Evolutionary conservation across 2,797 vertebrate genomes (phyloP).

Genomic region (Neoniphon sammara): DNA sequence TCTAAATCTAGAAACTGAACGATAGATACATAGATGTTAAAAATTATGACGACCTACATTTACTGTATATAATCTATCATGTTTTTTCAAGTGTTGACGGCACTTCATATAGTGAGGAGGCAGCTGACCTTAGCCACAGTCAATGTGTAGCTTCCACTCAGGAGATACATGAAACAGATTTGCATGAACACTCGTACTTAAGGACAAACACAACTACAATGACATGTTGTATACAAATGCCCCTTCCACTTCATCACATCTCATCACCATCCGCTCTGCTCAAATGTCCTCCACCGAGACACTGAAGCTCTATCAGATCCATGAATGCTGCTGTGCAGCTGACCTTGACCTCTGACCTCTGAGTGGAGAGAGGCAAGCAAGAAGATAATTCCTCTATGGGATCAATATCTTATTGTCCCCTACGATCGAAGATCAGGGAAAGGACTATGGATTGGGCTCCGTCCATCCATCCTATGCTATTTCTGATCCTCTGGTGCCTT

Average conservation of each 20-base stretch:
- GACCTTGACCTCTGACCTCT: constrained; percentile 44
- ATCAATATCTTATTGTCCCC: constrained; percentile 9
- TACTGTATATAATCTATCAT: neutral
- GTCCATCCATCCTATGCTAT: too few relatives aligned
- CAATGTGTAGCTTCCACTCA: constrained; percentile 25
- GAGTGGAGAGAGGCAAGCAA: neutral
- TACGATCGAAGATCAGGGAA: too few relatives aligned
- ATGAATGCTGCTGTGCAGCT: neutral
- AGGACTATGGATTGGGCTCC: too few relatives aligned
- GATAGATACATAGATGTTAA: too few relatives aligned
- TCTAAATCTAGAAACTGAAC: too few relatives aligned
- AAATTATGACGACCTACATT: constrained; percentile 1
- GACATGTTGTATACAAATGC: constrained; percentile 56
- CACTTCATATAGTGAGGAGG: neutral
- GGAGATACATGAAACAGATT: constrained; percentile 40
- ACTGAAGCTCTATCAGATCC: constrained; percentile 16
- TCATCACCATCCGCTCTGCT: constrained; percentile 28
- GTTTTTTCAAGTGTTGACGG: too few relatives aligned
- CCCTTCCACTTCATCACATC: constrained; percentile 57
- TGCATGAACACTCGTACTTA: constrained; percentile 30
- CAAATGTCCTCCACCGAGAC: constrained; percentile 27
- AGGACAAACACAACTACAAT: constrained; percentile 43
- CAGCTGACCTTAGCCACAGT: constrained; percentile 12
- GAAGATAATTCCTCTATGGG: constrained; percentile 15
- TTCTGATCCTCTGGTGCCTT: too few relatives aligned